Percentiles rank a stretch among this genome's conserved stretches.
Conservation (phyloP, 2,888 invertebrate genomes). For the Amphimallon solstitiale region DNA sequence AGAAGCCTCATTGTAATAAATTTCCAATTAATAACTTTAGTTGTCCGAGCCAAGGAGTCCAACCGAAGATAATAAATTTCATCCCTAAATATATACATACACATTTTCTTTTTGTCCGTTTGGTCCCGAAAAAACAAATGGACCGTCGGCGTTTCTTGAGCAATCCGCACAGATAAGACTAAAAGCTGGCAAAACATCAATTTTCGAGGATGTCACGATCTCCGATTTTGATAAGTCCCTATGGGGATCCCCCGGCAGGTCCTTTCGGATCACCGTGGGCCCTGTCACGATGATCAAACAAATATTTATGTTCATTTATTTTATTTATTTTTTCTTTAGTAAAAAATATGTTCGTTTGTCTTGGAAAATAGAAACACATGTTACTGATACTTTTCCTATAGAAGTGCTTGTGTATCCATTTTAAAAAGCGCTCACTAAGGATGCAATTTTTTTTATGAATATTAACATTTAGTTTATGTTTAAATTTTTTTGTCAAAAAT, state of each 20-base stretch:
- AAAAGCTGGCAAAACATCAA: constrained; percentile 60
- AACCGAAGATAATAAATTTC: constrained; percentile 28
- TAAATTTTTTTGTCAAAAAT: too few relatives aligned
- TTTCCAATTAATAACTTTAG: constrained; percentile 42
- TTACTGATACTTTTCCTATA: too few relatives aligned
- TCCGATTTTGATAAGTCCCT: constrained; percentile 53
- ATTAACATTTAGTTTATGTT: too few relatives aligned
- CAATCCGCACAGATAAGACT: constrained; percentile 28
- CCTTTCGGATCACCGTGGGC: constrained; percentile 5
- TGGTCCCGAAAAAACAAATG: constrained; percentile 19
- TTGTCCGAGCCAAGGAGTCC: constrained; percentile 20
- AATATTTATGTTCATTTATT: constrained; percentile 24
- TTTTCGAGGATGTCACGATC: constrained; percentile 54
- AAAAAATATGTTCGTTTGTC: not conserved
- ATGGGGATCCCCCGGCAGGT: constrained; percentile 42
- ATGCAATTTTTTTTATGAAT: too few relatives aligned
- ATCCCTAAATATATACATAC: constrained; percentile 16
- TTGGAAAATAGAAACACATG: too few relatives aligned
- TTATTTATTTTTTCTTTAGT: constrained; percentile 9
- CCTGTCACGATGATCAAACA: not conserved
- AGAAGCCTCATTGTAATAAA: constrained; percentile 37
- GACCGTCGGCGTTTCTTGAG: constrained; percentile 32
- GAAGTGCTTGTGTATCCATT: too few relatives aligned
- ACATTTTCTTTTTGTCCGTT: constrained; percentile 7
- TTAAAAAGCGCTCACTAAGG: too few relatives aligned